Evolutionary conservation across 1,140 invertebrate genomes (phyloP).

Genomic region (Eriocheir sinensis): DNA sequence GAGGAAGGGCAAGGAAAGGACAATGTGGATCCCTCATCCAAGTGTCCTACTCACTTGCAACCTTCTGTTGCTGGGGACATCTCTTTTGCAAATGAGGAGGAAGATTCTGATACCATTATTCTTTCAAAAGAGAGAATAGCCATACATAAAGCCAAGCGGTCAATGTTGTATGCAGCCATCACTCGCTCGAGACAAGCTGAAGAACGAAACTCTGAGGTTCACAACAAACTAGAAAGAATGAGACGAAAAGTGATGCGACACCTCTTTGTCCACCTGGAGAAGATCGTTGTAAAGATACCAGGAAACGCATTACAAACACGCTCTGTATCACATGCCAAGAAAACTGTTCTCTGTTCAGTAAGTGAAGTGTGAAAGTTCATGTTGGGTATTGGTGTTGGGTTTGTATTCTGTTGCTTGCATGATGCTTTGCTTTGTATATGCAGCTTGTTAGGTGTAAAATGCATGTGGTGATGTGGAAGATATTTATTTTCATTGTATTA

Average conservation of each 20-base stretch:
- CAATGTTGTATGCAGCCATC: background rate
- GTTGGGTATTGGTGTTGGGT: background rate
- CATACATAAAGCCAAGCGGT: background rate
- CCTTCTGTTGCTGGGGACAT: background rate
- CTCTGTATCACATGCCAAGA: slow-evolving; percentile 19
- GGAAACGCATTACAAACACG: slow-evolving; percentile 1
- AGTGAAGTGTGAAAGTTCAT: slow-evolving; percentile 20
- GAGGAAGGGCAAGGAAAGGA: background rate
- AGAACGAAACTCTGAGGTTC: slow-evolving; percentile 49
- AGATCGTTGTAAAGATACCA: background rate
- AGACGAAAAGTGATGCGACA: slow-evolving; percentile 56
- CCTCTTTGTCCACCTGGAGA: slow-evolving; percentile 61
- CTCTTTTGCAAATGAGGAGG: background rate
- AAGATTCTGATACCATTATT: background rate
- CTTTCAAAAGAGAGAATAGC: background rate
- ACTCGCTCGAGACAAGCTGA: background rate
- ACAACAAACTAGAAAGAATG: slow-evolving; percentile 73
- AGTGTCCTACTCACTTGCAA: background rate
- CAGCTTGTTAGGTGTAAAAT: background rate
- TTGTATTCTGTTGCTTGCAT: background rate
- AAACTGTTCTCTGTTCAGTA: slow-evolving; percentile 55
- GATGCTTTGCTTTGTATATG: background rate
- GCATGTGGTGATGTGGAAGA: background rate
- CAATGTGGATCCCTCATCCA: background rate
- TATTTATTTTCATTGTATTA: too few relatives aligned